These are phyloP conservation scores for Eurytoma adleriae DNA, from an alignment of 2,888 invertebrate genomes.

Conservation along the genomic window DNA sequence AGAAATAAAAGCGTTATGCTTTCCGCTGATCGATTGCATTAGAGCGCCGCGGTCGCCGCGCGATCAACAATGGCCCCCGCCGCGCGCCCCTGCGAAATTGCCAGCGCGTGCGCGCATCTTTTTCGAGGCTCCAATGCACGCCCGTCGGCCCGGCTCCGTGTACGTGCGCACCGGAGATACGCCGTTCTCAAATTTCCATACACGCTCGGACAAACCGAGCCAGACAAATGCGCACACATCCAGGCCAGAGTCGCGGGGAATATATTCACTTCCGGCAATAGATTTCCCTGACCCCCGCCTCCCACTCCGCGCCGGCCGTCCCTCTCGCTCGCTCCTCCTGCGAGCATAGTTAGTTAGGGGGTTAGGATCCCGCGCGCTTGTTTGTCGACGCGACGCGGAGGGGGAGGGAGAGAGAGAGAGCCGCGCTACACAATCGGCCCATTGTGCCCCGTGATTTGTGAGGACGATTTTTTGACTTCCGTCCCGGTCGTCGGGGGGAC, in stretches of 20 bases:
- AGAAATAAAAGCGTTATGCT: constrained; percentile 50
- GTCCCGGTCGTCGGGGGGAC: constrained; percentile 59
- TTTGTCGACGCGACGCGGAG: constrained; percentile 59
- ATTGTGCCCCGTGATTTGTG: constrained; percentile 75
- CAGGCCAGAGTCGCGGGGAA: constrained; percentile 64
- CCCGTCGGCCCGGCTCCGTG: too few relatives aligned
- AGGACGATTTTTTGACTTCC: constrained; percentile 75
- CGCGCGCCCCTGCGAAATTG: constrained; percentile 61
- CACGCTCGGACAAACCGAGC: constrained; percentile 62
- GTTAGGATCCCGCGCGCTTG: constrained; percentile 60
- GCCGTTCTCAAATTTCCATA: constrained; percentile 71
- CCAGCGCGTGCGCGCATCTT: constrained; percentile 67
- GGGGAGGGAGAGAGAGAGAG: constrained; percentile 52
- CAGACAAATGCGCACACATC: constrained; percentile 60
- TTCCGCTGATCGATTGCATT: constrained; percentile 52
- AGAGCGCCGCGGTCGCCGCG: constrained; percentile 14
- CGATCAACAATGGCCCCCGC: constrained; percentile 24
- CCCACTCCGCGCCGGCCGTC: constrained; percentile 53
- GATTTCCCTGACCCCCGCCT: constrained; percentile 69
- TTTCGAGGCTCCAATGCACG: constrained; percentile 43
- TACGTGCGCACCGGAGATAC: constrained; percentile 46
- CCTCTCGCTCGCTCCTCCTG: constrained; percentile 34
- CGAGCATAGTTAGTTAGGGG: constrained; percentile 69
- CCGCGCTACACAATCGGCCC: constrained; percentile 71
- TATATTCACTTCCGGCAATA: constrained; percentile 75